Evolutionary conservation across 2,888 invertebrate genomes (phyloP).

Genomic region (Seladonia tumulorum): DNA sequence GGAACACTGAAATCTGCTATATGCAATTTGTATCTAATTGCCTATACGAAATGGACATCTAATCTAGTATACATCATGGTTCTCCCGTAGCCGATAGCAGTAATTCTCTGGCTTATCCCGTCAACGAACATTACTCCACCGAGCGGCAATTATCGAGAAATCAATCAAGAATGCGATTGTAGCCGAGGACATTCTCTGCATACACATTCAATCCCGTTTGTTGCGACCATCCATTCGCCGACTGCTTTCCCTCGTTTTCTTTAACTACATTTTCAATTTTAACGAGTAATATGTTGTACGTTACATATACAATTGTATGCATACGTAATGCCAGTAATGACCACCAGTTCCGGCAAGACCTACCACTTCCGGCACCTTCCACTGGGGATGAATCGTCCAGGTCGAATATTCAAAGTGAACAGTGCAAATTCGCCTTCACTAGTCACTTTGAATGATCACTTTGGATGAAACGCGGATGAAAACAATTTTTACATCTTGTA

Average conservation of each 20-base stretch:
- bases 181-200: conserved; percentile 3
- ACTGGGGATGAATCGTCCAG: too few species aligned
- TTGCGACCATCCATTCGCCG: background rate
- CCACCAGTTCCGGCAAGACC: background rate
- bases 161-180: conserved; percentile 43
- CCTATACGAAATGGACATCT: conserved; percentile 55
- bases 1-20: conserved; percentile 9
- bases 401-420: too few species aligned
- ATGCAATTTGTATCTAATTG: conserved; percentile 50
- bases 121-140: conserved; percentile 41
- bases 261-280: background rate
- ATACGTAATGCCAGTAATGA: background rate
- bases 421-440: too few species aligned
- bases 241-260: background rate
- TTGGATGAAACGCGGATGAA: too few species aligned
- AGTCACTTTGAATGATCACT: too few species aligned
- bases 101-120: conserved; percentile 53
- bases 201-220: conserved; percentile 14
- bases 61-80: conserved; percentile 48
- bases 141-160: conserved; percentile 40
- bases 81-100: conserved; percentile 39
- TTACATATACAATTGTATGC: background rate
- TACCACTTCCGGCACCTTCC: too few species aligned
- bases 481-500: too few species aligned
- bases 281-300: background rate